Evolutionary conservation across 2,113 vertebrate genomes (phyloP), one percentile per base, ranked within the genome.

Genomic region (Callaeas wilsoni): DNA sequence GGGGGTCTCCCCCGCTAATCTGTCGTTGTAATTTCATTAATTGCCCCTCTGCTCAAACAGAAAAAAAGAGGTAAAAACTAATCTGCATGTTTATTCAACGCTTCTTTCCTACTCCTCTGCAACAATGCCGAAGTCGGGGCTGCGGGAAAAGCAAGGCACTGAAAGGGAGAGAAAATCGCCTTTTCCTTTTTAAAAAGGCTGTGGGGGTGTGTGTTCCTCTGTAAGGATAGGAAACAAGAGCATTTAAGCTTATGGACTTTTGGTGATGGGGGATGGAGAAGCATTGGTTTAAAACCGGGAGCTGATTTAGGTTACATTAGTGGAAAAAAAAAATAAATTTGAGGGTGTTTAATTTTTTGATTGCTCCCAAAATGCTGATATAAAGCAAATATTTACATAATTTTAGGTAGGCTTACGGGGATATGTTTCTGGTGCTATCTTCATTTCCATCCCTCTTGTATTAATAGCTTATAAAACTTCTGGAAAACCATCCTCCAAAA

Each of bases 11-110:
- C 37, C n/a, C 0, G 0, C 82, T 96, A 84, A 96, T 86, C 85
- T 91, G 82, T 50, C 12, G 1, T 37, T 26, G 71, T 96, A 88
- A 96, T 96, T 96, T 90, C 86, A 96, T 96, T 96, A 93, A 93
- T 92, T 94, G 69, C 80, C 88, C 77, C 76, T 82, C 76, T 89
- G 90, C 79, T 53, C 93, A 82, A 92, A 96, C 44, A 86, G 96
- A 92, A 95, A 89, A 92, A 73, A 93, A 84, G 41, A 90, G 75
- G 59, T 22, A 91, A 90, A 87, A 96, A 84, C 89, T 84, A 77
- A 63, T 86, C 88, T 23, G 56, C 0, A 1, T 15, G 0, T 78
- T 90, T 71, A 56, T 93, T 94, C 83, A 57, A 2, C 0, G 0
- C 47, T 41, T 37, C 80, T 93, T 96, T 78, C 59, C 64, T 69